These are phyloP conservation scores for Clarias batrachus DNA, from an alignment of 2,113 vertebrate genomes.

Conservation along the genomic window DNA sequence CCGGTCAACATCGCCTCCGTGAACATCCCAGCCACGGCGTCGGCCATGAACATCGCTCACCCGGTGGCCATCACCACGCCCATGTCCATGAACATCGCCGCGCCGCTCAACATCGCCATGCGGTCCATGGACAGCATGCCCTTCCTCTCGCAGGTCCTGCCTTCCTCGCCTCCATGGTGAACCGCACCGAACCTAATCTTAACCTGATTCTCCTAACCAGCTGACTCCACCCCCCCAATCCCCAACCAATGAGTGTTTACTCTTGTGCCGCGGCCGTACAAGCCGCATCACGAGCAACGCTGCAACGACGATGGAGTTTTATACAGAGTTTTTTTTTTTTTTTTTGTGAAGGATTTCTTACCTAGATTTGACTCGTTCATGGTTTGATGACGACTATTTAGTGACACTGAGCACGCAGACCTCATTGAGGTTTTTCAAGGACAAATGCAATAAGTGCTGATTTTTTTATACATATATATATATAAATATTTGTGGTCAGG, in stretches of 20 bases:
- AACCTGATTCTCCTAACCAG: constrained; percentile 48
- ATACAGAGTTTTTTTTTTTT: neutral
- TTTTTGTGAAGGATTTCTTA: constrained; percentile 38
- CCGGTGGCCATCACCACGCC: constrained; percentile 92
- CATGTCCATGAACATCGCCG: constrained; percentile 95
- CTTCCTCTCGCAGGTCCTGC: constrained; percentile 97
- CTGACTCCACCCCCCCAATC: constrained; percentile 48
- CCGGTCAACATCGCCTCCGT: constrained; percentile 96
- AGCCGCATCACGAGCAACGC: constrained; percentile 50
- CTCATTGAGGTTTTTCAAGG: constrained; percentile 55
- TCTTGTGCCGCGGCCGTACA: constrained; percentile 50
- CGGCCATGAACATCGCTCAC: constrained; percentile 92
- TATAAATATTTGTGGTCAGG: neutral
- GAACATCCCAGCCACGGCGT: constrained; percentile 83
- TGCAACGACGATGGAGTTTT: constrained; percentile 39
- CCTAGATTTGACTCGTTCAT: neutral
- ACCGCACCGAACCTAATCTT: neutral
- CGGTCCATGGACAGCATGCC: constrained; percentile 96
- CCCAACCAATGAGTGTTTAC: constrained; percentile 52
- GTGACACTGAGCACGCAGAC: constrained; percentile 55
- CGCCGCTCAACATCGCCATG: constrained; percentile 96
- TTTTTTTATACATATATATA: constrained; percentile 37
- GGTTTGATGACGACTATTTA: constrained; percentile 32
- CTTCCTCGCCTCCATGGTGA: constrained; percentile 94
- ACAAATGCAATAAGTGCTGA: constrained; percentile 74